A percentile compares a stretch with the other conserved stretches of the same genome.
Conservation (phyloP, 2,888 invertebrate species). For the Pseudoips prasinana region DNA sequence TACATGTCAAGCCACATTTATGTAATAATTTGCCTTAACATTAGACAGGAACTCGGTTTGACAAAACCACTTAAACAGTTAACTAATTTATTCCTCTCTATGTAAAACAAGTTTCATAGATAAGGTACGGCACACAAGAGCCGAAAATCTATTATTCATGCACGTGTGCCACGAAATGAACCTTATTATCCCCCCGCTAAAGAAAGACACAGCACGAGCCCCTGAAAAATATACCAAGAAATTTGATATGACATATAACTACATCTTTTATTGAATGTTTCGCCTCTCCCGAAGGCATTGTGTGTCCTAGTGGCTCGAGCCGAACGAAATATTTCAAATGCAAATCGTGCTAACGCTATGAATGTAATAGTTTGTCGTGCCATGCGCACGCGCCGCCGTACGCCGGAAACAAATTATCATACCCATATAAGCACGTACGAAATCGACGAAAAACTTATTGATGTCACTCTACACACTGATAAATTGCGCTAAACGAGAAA, state of each 20-base stretch:
- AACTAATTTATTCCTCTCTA: slow-evolving; percentile 22
- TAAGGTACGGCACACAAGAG: slow-evolving; percentile 37
- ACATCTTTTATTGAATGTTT: slow-evolving; percentile 60
- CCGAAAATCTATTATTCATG: slow-evolving; percentile 57
- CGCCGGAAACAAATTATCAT: slow-evolving; percentile 82
- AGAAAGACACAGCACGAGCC: slow-evolving; percentile 66
- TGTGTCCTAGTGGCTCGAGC: slow-evolving; percentile 67
- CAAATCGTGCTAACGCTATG: slow-evolving; percentile 80
- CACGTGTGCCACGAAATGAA: slow-evolving; percentile 71
- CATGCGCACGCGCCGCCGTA: slow-evolving; percentile 74
- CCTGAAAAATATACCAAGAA: slow-evolving; percentile 78
- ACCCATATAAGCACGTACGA: slow-evolving; percentile 75
- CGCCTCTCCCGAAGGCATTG: slow-evolving; percentile 66
- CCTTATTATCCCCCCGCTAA: slow-evolving; percentile 63
- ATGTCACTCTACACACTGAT: slow-evolving; percentile 69
- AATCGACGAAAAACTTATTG: slow-evolving; percentile 76
- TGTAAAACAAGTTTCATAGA: slow-evolving; percentile 38
- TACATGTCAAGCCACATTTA: background rate
- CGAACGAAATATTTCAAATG: slow-evolving; percentile 79
- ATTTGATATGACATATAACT: slow-evolving; percentile 71
- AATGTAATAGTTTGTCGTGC: slow-evolving; percentile 80
- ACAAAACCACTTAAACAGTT: slow-evolving; percentile 18
- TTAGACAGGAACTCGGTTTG: slow-evolving; percentile 15
- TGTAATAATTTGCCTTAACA: slow-evolving; percentile 4
- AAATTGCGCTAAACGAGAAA: slow-evolving; percentile 75